Conservation (phyloP, 2,888 invertebrate genomes). For the Arctia plantaginis region DNA sequence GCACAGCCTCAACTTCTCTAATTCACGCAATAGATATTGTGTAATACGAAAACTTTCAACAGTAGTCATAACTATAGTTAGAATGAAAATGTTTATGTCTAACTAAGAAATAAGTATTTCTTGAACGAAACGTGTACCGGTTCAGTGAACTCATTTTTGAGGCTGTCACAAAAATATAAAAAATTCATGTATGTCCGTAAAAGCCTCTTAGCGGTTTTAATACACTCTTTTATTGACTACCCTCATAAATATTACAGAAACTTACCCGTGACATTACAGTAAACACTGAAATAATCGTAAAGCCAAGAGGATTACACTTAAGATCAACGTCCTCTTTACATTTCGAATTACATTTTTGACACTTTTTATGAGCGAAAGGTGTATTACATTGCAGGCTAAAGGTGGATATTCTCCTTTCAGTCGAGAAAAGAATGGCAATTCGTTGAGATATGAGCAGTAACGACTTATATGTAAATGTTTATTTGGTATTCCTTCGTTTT, state of each 20-base stretch:
- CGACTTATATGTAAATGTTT: background rate
- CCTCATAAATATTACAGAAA: conserved; percentile 16
- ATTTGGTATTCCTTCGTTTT: no score
- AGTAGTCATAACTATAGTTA: no score
- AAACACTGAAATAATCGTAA: conserved; percentile 16
- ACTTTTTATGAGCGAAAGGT: background rate
- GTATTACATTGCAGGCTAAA: background rate
- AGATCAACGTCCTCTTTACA: background rate
- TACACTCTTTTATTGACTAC: conserved; percentile 18
- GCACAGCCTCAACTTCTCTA: background rate
- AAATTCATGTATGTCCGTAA: conserved; percentile 1
- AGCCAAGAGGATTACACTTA: conserved; percentile 4
- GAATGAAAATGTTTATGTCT: background rate
- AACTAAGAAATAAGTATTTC: background rate
- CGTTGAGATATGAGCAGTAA: background rate
- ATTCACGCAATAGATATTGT: background rate
- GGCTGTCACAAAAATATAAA: conserved; percentile 8
- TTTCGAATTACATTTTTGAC: conserved; percentile 1
- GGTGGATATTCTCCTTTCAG: background rate
- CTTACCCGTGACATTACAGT: conserved; percentile 3
- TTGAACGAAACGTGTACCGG: background rate
- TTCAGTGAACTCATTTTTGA: background rate
- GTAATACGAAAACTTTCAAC: background rate
- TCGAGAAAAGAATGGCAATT: background rate
- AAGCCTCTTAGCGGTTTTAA: conserved; percentile 11